Base-by-base conservation (phyloP, 64 coral and sea anemone species). In the Porites australiensis region DNA sequence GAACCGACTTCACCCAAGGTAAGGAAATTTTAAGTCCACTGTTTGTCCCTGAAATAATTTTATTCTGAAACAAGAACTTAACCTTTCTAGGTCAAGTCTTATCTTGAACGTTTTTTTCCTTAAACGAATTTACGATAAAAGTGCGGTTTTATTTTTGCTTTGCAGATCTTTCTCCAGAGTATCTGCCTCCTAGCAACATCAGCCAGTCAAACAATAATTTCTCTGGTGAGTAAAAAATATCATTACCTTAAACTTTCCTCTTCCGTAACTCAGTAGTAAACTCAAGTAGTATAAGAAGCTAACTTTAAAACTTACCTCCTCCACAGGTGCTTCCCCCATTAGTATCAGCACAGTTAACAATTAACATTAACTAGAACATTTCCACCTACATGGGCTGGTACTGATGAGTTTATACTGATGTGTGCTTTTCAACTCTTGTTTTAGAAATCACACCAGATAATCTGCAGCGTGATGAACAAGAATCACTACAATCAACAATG, bases 1-100 rank as follows among this genome's bases (percentile, higher is more conserved):
- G 64, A 68, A 68, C 64, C 64, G 64, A 68, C 64, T 68, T 68
- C 7, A 20, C 64, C 64, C 64, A 68, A 68, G 64, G 64, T 68
- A 68, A 68, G 64, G 64, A 68, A 68, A 68, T 68, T n/a, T n/a
- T n/a, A n/a, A n/a, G n/a, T n/a, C n/a, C n/a, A n/a, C n/a, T n/a
- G n/a, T n/a, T n/a, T n/a, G n/a, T n/a, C n/a, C n/a, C n/a, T n/a
- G n/a, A n/a, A n/a, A n/a, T n/a, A n/a, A n/a, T n/a, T n/a, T n/a
- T 68, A 19, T 68, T 20, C 64, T 68, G 64, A 68, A 68, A 68
- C 21, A 68, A 68, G 16, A 68, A 68, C 64, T 68, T 68, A 68
- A 68, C 64, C 64, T 68, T 68, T 68, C 64, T 68, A 68, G 64
- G 14, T 5, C 64, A 68, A 68, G 64, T 68, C 0, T 68, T 68